Evolutionary conservation across 2,888 invertebrate species (phyloP).

Genomic region (Mythimna lalbum): DNA sequence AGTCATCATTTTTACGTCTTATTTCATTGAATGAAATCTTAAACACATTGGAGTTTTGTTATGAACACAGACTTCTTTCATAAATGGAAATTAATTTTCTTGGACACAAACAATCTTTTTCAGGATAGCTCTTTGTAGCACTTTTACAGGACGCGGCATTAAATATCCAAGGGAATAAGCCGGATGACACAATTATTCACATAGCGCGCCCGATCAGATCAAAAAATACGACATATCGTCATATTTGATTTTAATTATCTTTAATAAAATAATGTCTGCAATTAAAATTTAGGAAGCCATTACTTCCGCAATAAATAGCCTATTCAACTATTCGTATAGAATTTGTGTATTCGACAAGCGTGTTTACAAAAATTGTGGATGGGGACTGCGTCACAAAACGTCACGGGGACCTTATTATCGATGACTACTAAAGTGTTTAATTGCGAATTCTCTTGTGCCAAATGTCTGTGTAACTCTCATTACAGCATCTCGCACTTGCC

Average conservation of each 20-base stretch:
- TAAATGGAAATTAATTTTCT: slow-evolving; percentile 57
- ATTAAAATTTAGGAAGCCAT: slow-evolving; percentile 91
- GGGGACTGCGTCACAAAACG: slow-evolving; percentile 81
- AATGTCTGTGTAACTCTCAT: slow-evolving; percentile 65
- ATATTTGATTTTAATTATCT: slow-evolving; percentile 75
- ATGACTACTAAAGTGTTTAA: slow-evolving; percentile 76
- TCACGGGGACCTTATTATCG: slow-evolving; percentile 74
- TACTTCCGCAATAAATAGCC: slow-evolving; percentile 91
- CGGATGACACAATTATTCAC: slow-evolving; percentile 82
- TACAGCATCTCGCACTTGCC: slow-evolving; percentile 65
- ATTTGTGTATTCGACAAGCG: slow-evolving; percentile 90
- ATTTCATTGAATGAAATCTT: slow-evolving; percentile 47
- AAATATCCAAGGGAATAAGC: slow-evolving; percentile 76
- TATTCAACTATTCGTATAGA: slow-evolving; percentile 86
- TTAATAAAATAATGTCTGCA: slow-evolving; percentile 83
- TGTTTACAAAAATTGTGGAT: slow-evolving; percentile 90
- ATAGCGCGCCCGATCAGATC: slow-evolving; percentile 69
- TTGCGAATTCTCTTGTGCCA: slow-evolving; percentile 72
- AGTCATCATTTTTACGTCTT: slow-evolving; percentile 59
- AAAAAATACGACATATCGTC: slow-evolving; percentile 67
- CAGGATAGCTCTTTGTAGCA: slow-evolving; percentile 82
- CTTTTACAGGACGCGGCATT: slow-evolving; percentile 82
- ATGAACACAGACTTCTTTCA: slow-evolving; percentile 57
- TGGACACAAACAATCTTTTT: slow-evolving; percentile 72
- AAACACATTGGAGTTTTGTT: slow-evolving; percentile 48